A percentile compares a stretch with the other conserved stretches of the same genome.
Evolutionary conservation across 23 tunicate species (phyloP).

Genomic region (Ascidia mentula): DNA sequence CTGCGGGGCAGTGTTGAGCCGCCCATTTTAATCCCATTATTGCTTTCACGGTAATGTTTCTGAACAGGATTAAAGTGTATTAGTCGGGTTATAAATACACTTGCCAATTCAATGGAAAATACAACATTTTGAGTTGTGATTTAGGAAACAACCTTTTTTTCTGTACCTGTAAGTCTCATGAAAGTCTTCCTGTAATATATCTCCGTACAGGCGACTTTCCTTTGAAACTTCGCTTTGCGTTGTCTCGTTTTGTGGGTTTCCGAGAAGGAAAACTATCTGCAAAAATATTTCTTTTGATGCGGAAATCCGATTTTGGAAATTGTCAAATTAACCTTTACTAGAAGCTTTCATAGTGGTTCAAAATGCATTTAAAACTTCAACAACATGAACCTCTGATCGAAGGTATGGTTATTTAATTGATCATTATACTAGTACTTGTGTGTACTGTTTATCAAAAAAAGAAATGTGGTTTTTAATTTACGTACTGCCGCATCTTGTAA

Average conservation of each 20-base stretch:
- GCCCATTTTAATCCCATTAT: slow-evolving; percentile 74
- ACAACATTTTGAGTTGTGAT: neutral
- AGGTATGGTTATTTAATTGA: too few relatives aligned
- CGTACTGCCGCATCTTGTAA: too few relatives aligned
- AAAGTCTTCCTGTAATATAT: slow-evolving; percentile 60
- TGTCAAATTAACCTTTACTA: too few relatives aligned
- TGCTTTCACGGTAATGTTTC: slow-evolving; percentile 72
- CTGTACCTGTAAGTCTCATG: slow-evolving; percentile 53
- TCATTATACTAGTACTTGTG: too few relatives aligned
- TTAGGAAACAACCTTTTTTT: neutral
- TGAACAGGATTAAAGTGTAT: neutral
- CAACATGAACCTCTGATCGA: too few relatives aligned
- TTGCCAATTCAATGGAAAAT: too few relatives aligned
- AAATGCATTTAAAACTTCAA: too few relatives aligned
- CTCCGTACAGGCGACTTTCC: slow-evolving; percentile 31
- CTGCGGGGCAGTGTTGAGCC: slow-evolving; percentile 40
- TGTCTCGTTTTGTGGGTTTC: slow-evolving; percentile 41
- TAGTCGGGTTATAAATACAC: neutral
- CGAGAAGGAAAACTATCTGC: slow-evolving; percentile 70
- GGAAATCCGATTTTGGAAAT: too few relatives aligned
- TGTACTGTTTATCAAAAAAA: too few relatives aligned
- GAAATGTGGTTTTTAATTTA: too few relatives aligned
- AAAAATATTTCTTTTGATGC: too few relatives aligned
- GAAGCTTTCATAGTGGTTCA: too few relatives aligned
- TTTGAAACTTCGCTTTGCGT: slow-evolving; percentile 14